These are phyloP conservation scores for Drosophila prolongata DNA, from an alignment of 2,888 invertebrate species.

Conservation along the genomic window DNA sequence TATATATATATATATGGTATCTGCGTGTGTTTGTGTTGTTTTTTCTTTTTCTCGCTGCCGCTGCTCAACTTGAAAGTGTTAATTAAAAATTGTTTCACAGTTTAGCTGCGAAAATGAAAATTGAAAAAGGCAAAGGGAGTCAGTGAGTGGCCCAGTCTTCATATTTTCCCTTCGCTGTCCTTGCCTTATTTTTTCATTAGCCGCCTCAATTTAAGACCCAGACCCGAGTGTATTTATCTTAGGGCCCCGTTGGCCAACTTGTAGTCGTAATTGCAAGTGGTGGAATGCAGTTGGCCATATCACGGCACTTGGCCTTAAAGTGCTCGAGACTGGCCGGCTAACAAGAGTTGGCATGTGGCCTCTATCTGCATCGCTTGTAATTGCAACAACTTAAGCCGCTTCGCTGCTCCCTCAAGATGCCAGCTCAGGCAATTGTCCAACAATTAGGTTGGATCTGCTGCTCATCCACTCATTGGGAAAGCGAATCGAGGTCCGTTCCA, in stretches of 20 bases:
- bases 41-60: slow-evolving; percentile 37
- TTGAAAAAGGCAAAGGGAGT: slow-evolving; percentile 73
- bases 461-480: slow-evolving; percentile 9
- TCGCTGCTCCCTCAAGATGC: slow-evolving; percentile 66
- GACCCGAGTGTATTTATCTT: slow-evolving; percentile 80
- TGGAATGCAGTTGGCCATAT: slow-evolving; percentile 31
- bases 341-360: slow-evolving; percentile 11
- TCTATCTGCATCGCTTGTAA: slow-evolving; percentile 71
- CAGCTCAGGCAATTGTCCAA: slow-evolving; percentile 68
- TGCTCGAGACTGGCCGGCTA: slow-evolving; percentile 17
- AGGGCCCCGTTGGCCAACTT: slow-evolving; percentile 54
- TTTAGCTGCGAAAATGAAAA: slow-evolving; percentile 83
- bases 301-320: slow-evolving; percentile 48
- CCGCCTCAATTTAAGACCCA: slow-evolving; percentile 64
- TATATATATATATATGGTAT: slow-evolving; percentile 53
- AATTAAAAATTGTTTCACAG: slow-evolving; percentile 83
- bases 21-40: slow-evolving; percentile 52
- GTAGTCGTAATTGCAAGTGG: slow-evolving; percentile 62
- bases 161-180: slow-evolving; percentile 33
- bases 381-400: slow-evolving; percentile 77
- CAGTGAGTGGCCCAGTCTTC: slow-evolving; percentile 35
- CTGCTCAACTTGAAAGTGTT: slow-evolving; percentile 79
- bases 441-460: slow-evolving; percentile 60
- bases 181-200: slow-evolving; percentile 68
- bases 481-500: not conserved